These are phyloP conservation scores for Hipposideros armiger DNA, from an alignment of 2,113 vertebrate genomes.

Conservation along the genomic window DNA sequence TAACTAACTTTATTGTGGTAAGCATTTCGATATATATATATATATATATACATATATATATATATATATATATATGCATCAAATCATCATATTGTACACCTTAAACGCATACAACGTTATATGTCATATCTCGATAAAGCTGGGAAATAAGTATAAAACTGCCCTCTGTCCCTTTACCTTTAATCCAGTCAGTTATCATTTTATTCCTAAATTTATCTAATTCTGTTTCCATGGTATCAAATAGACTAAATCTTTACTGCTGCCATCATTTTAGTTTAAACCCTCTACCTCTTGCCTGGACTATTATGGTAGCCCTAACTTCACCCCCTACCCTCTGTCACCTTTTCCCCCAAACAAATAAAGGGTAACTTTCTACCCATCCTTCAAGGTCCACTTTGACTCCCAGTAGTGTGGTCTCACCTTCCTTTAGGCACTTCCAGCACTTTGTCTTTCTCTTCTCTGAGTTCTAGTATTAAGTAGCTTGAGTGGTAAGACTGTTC, in stretches of 20 bases:
- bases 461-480: conserved; percentile 10
- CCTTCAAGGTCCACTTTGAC: background rate
- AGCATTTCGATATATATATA: background rate
- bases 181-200: background rate
- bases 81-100: background rate
- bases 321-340: background rate
- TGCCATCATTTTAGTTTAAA: conserved; percentile 38
- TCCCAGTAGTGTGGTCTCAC: background rate
- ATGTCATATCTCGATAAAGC: conserved; percentile 2
- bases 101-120: background rate
- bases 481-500: background rate
- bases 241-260: background rate
- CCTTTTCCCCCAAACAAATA: background rate
- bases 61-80: too few species aligned
- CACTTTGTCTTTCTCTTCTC: conserved; percentile 44
- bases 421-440: background rate
- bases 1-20: background rate
- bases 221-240: conserved; percentile 8
- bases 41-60: background rate
- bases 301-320: background rate
- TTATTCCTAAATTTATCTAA: conserved; percentile 42
- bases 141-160: background rate
- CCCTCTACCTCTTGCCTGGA: background rate
- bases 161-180: conserved; percentile 7
- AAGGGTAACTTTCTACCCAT: background rate